Base-by-base conservation (phyloP, 2,888 invertebrate species). In the Cheilosia pagana region DNA sequence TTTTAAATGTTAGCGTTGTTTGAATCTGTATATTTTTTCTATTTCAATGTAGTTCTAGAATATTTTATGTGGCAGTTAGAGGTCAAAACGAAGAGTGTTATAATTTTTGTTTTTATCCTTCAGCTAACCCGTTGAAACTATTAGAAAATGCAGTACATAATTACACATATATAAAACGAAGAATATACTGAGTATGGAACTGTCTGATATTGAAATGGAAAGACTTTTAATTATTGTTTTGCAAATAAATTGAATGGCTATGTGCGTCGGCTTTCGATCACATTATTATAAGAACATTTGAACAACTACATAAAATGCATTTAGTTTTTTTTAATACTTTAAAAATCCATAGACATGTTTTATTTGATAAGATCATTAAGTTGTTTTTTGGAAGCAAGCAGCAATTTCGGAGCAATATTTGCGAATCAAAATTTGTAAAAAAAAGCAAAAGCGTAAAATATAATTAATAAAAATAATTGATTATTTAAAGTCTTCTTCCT, bases 391-490 rank as follows among this genome's bases (percentile, higher is more conserved):
- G 31, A 81, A 55, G 65, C 28, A 41, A 68, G 55, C 57, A 39
- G 60, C 55, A 52, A 77, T 72, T 74, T 59, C 50, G 50, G 53
- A 70, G 67, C 67, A 62, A 83, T 57, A 55, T 63, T 72, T 78
- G 78, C 72, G 48, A 83, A 62, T 83, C 63, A 79, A 79, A 83
- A 83, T 79, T 68, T 83, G 79, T 83, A 83, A 63, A 68, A 53
- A 53, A 41, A 23, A 48, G 10, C 45, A 45, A 60, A 52, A 53
- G 39, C 35, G 35, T 12, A 53, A 16, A 55, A 39, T 50, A 39
- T 50, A 57, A 67, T 35, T 59, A 76, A 68, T 76, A 75, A 82
- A 67, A 67, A 28, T 43, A 74, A 70, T 63, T 81, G 67, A 78
- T 78, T 67, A 78, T 68, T 35, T 35, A 0, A 35, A 35, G 23